phyloP scores from a whole-genome alignment of 2,888 invertebrate species.

The Epistrophe eligans region DNA sequence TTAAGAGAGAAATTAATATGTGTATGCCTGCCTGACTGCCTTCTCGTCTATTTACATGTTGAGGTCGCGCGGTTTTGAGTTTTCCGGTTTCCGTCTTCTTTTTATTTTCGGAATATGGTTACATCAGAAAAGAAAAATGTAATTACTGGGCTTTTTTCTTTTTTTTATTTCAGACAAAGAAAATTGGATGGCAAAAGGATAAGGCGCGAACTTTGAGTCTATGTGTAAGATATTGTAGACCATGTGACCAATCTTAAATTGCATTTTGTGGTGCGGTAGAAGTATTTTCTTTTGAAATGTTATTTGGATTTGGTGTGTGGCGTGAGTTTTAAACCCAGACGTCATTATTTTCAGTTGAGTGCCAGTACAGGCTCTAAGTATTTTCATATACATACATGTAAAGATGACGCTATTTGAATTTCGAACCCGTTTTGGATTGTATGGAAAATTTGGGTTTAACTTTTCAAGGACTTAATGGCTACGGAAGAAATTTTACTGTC shows the following conservation, averaged over 20 bases:
- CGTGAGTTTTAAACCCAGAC: slow-evolving; percentile 31
- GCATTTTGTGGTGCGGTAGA: slow-evolving; percentile 40
- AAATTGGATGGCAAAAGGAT: slow-evolving; percentile 29
- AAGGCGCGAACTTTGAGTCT: slow-evolving; percentile 40
- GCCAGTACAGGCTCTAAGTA: slow-evolving; percentile 27
- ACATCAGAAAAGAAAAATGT: slow-evolving; percentile 38
- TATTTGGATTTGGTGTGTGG: not conserved
- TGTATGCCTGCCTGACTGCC: not conserved
- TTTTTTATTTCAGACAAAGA: not conserved
- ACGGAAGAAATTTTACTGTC: not conserved
- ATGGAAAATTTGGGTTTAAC: not conserved
- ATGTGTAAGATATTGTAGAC: not conserved
- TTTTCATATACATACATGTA: not conserved
- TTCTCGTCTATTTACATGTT: slow-evolving; percentile 42
- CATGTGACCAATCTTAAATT: slow-evolving; percentile 61
- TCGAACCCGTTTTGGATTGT: not conserved
- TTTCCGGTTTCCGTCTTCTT: slow-evolving; percentile 28
- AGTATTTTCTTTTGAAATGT: slow-evolving; percentile 33
- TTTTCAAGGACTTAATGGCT: not conserved
- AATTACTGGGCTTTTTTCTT: slow-evolving; percentile 53
- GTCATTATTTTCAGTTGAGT: slow-evolving; percentile 60
- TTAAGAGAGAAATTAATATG: slow-evolving; percentile 60
- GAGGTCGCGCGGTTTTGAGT: slow-evolving; percentile 48
- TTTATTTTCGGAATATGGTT: slow-evolving; percentile 3
- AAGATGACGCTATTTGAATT: slow-evolving; percentile 35